Base-by-base conservation (phyloP, 2,113 vertebrate species). In the Hemibates koningsi region DNA sequence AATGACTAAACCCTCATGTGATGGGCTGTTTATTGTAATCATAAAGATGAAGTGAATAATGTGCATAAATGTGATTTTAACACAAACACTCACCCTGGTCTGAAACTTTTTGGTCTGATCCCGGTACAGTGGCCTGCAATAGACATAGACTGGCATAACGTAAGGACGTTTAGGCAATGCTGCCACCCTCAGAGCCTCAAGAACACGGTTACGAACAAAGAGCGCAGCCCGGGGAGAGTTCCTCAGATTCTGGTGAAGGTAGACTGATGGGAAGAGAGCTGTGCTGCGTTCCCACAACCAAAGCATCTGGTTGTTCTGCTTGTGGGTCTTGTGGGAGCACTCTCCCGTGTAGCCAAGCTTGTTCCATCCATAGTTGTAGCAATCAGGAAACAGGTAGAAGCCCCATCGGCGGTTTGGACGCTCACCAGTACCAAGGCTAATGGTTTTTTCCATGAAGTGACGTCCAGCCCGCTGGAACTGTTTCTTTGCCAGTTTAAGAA, bases 331-430 rank as follows among this genome's bases (percentile, higher is more conserved):
- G 0, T 94, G 88, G 0, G 98, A 97, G 89, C 98, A 99, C 84
- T 92, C 94, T 16, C 98, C 98, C 0, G 97, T 98, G 92, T 99
- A 99, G 89, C 81, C 93, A 5, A 95, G 12, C n/a, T 92, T 73
- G 0, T 88, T n/a, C 90, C 98, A 99, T 90, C 96, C 95, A 0
- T 98, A 97, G 95, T 99, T 99, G 91, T 96, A 97, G 93, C 98
- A 99, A 92, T 99, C 97, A 0, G 98, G 98, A 89, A 98, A 98
- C 84, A 99, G 97, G 94, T 99, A 99, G 94, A 95, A 99, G 6
- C 98, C 98, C 98, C 98, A 99, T 36, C 97, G 96, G 7, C 96
- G 96, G 43, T 84, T 96, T 4, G 99, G 98, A 41, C 97, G 96
- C 85, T 95, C 91, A 1, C 45, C 27, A 1, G 87, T 86, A 2